Evolutionary conservation across 53 echinoderm and acorn worm genomes (phyloP), one percentile per base, ranked within the genome.

Genomic region (Paracentrotus lividus): DNA sequence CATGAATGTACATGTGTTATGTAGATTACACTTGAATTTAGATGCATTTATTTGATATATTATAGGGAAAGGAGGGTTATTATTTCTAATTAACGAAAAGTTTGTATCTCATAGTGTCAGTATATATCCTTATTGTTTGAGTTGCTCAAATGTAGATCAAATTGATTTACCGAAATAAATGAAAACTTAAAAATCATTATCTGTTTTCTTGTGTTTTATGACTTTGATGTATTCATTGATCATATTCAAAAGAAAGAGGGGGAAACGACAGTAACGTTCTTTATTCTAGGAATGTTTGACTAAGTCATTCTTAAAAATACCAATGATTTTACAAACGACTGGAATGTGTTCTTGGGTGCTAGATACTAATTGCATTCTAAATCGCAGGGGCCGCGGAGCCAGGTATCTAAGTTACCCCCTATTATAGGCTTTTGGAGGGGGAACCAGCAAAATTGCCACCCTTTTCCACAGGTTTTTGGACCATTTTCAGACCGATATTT

Each of bases 1-100:
- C 72, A 72, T 72, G 72, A 38, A 40, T 72, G 72, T 72, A 72
- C 72, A 72, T 72, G 72, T 72, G 72, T 72, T 72, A 38, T 72
- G 72, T 72, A 72, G 72, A 38, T 38, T 72, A 72, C 72, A 38
- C 36, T 72, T 40, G 38, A 38, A 40, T 72, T n/a, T 72, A 72
- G 72, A 26, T 32, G 72, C 72, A 72, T 72, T 72, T 72, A 72
- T 72, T 72, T 72, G 72, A 40, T 72, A 72, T 72, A 38, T 18
- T 72, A 72, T 72, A n/a, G 72, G 72, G 72, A 72, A 72, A 72
- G 20, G 20, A 38, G 72, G 72, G 72, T 72, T 72, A 67, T 72
- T 72, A 72, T 72, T 72, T 72, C 72, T 64, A 64, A 64, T 29
- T 10, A 31, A 64, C 13, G 31, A 64, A 27, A 64, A 64, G 31